A percentile compares a stretch with the other conserved stretches of the same genome.
phyloP scores from a whole-genome alignment of 2,797 vertebrate genomes.

The Darevskia mixta region DNA sequence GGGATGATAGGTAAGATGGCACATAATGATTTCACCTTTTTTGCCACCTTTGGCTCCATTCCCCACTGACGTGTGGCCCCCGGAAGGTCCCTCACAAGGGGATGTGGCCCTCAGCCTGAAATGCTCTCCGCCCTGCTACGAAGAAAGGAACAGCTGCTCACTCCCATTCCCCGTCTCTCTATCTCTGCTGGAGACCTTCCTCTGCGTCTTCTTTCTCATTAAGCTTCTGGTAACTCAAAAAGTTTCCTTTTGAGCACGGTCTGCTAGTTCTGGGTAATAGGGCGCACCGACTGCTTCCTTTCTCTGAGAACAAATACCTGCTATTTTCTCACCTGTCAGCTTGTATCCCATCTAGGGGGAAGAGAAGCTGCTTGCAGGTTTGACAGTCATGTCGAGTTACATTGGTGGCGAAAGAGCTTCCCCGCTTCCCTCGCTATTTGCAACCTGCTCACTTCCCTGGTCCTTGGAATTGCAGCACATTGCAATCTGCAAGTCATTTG shows the following conservation, averaged over 20 bases:
- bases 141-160: too few species aligned
- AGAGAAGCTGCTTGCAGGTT: neutral
- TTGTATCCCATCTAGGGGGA: neutral
- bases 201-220: neutral
- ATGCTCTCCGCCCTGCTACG: too few species aligned
- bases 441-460: constrained; percentile 9
- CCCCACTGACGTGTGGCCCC: too few species aligned
- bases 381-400: constrained; percentile 1
- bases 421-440: neutral
- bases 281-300: rapidly evolving
- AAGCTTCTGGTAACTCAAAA: neutral
- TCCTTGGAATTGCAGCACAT: constrained; percentile 8
- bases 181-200: neutral
- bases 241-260: neutral
- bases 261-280: neutral
- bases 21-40: too few species aligned
- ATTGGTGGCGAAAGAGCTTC: neutral
- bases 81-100: too few species aligned
- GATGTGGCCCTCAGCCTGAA: too few species aligned
- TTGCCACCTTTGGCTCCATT: too few species aligned
- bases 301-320: constrained; percentile 7
- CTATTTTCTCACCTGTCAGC: neutral
- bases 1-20: too few species aligned
- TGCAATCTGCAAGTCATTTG: neutral
- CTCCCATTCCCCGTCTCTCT: neutral